phyloP scores from a whole-genome alignment of 2,888 invertebrate genomes.

The Liposcelis brunnea region DNA sequence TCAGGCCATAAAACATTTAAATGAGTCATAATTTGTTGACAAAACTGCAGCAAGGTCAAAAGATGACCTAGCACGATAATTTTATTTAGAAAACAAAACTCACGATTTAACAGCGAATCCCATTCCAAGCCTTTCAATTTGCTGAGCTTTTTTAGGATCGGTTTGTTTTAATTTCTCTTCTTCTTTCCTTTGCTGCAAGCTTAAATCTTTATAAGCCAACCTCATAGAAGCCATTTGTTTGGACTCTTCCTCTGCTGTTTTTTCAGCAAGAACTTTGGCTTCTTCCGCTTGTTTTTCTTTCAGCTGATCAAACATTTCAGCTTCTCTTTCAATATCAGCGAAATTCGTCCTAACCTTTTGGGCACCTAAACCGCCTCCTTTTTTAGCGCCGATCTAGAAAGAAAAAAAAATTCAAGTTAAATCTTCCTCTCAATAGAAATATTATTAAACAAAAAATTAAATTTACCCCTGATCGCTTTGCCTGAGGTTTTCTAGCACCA shows the following conservation, averaged over 20 bases:
- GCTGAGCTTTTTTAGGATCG: constrained; percentile 71
- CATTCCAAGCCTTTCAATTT: constrained; percentile 88
- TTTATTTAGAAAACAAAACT: constrained; percentile 15
- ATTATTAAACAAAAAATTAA: constrained; percentile 9
- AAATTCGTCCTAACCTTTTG: constrained; percentile 90
- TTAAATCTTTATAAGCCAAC: constrained; percentile 61
- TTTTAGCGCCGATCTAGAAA: constrained; percentile 65
- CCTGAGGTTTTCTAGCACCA: constrained; percentile 47
- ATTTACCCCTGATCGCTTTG: constrained; percentile 51
- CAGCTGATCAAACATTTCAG: constrained; percentile 66
- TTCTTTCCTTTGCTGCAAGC: constrained; percentile 46
- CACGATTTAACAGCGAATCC: constrained; percentile 45
- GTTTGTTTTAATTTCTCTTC: constrained; percentile 52
- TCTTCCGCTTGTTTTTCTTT: constrained; percentile 26
- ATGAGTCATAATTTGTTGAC: not conserved
- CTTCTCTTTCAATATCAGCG: constrained; percentile 83
- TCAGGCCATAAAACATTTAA: constrained; percentile 3
- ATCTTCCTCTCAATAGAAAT: no score
- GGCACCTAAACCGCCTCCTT: constrained; percentile 72
- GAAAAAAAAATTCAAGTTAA: constrained; percentile 12
- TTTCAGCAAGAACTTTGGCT: constrained; percentile 29
- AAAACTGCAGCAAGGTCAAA: not conserved
- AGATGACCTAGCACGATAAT: no score
- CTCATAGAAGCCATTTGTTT: constrained; percentile 30
- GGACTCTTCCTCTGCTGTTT: constrained; percentile 43